Evolutionary conservation across 2,113 vertebrate species (phyloP).

Genomic region (Antigone vipio): DNA sequence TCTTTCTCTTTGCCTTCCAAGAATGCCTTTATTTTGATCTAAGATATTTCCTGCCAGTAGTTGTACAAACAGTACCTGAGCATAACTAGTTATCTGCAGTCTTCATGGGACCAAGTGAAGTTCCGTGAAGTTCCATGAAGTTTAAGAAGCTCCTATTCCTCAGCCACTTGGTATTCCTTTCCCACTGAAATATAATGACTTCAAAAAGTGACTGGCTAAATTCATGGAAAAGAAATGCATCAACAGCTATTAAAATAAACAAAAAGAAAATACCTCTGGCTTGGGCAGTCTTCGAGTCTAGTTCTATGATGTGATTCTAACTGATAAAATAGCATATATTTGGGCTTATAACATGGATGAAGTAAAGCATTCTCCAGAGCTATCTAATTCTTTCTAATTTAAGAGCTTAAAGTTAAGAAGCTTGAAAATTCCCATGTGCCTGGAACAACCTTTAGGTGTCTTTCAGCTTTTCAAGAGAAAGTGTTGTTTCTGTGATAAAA

Average conservation of each 20-base stretch:
- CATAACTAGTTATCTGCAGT: background rate
- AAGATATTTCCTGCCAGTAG: background rate
- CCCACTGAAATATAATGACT: background rate
- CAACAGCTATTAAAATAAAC: background rate
- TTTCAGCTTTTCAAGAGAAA: background rate
- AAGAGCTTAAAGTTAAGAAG: background rate
- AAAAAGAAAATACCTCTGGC: background rate
- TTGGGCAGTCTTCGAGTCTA: background rate
- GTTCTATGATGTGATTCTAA: background rate
- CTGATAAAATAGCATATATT: rapidly evolving
- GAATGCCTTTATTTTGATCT: background rate
- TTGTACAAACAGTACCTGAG: background rate
- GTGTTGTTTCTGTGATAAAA: background rate
- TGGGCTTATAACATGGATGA: background rate
- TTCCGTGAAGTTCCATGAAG: background rate
- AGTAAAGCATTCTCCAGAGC: background rate
- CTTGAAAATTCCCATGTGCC: background rate
- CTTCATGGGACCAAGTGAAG: background rate
- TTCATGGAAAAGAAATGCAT: background rate
- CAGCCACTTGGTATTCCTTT: background rate
- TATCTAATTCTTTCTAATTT: background rate
- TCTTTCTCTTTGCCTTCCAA: background rate
- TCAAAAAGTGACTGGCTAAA: background rate
- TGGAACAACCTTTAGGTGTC: background rate
- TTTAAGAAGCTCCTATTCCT: background rate